Evolutionary conservation across 2,888 invertebrate species (phyloP).

Genomic region (Reticulitermes lucifugus): DNA sequence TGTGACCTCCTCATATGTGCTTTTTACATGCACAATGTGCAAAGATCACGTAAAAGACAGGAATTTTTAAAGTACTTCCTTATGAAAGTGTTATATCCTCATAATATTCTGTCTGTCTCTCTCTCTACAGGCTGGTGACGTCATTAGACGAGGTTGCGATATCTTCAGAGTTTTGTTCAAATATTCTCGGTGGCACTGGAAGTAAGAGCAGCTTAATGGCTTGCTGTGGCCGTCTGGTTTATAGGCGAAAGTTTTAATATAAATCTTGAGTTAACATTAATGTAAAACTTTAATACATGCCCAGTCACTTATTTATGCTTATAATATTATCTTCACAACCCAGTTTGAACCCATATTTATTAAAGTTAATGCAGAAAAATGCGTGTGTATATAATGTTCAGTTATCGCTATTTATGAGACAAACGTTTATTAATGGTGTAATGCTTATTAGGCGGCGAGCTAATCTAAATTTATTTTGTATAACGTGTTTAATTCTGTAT

Average conservation of each 20-base stretch:
- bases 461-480: constrained; percentile 3
- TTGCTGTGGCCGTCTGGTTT: background rate
- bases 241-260: constrained; percentile 5
- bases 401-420: background rate
- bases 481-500: background rate
- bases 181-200: too few relatives aligned
- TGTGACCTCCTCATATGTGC: too few relatives aligned
- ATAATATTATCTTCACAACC: background rate
- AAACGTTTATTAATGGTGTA: background rate
- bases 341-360: background rate
- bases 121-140: too few relatives aligned
- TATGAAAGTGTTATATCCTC: too few relatives aligned
- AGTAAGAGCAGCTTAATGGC: background rate
- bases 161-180: too few relatives aligned
- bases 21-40: too few relatives aligned
- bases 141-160: too few relatives aligned
- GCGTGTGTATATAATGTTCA: background rate
- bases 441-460: background rate
- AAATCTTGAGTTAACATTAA: background rate
- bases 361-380: background rate
- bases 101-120: too few relatives aligned
- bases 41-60: too few relatives aligned
- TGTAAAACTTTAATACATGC: background rate
- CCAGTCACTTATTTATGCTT: constrained; percentile 1
- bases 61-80: too few relatives aligned